Conservation (phyloP, 1,140 invertebrate genomes). For the Drosophila seguyi region DNA sequence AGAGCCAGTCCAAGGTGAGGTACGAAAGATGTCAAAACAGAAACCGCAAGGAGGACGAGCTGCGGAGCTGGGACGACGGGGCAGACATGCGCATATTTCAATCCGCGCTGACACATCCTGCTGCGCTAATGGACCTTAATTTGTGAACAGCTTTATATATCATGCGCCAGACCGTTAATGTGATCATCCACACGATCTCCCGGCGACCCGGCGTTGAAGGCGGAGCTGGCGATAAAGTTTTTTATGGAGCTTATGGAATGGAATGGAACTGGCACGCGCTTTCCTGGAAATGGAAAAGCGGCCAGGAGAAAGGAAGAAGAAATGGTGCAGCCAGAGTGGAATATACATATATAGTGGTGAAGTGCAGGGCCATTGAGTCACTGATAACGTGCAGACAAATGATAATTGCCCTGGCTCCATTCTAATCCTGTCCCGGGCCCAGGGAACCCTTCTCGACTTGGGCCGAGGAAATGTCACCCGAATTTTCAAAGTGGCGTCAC, state of each 20-base stretch:
- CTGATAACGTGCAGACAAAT: conserved; percentile 76
- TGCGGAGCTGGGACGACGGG: conserved; percentile 19
- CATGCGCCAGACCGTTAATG: conserved; percentile 79
- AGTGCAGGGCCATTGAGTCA: conserved; percentile 22
- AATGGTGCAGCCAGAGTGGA: not conserved
- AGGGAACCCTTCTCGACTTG: conserved; percentile 1
- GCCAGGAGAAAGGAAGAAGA: conserved; percentile 12
- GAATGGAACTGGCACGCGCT: conserved; percentile 69
- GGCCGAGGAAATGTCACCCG: conserved; percentile 62
- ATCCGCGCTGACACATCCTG: conserved; percentile 81
- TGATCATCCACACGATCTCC: conserved; percentile 81
- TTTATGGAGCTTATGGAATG: conserved; percentile 70
- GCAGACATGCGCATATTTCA: conserved; percentile 81
- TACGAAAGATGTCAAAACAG: conserved; percentile 81
- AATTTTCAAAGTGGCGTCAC: conserved; percentile 78
- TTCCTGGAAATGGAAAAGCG: conserved; percentile 64
- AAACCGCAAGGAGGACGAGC: conserved; percentile 61
- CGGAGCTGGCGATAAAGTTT: conserved; percentile 65
- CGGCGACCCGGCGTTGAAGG: conserved; percentile 8
- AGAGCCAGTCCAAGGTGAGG: conserved; percentile 34
- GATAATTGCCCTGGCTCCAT: conserved; percentile 79
- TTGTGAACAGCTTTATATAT: conserved; percentile 84
- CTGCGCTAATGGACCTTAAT: conserved; percentile 84
- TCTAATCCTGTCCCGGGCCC: conserved; percentile 57
- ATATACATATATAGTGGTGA: not conserved